Conservation (phyloP, 2,888 invertebrate species). For the Tachystola acroxantha region DNA sequence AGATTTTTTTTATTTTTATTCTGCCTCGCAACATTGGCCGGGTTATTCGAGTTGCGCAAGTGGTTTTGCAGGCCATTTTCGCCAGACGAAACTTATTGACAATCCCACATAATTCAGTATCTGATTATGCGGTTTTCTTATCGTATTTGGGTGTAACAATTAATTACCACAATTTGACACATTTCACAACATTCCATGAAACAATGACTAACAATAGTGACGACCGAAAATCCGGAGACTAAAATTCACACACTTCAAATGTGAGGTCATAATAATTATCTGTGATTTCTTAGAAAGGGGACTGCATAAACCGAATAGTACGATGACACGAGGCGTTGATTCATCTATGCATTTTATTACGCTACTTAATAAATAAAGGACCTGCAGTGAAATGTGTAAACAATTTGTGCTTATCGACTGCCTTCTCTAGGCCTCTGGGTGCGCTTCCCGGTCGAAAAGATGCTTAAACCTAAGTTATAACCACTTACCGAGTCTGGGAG, state of each 20-base stretch:
- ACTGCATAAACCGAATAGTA: slow-evolving; percentile 19
- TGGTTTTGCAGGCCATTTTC: too few species aligned
- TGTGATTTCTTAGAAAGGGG: slow-evolving; percentile 42
- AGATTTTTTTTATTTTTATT: too few species aligned
- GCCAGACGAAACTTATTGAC: too few species aligned
- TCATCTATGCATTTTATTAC: slow-evolving; percentile 16
- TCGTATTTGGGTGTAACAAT: not conserved
- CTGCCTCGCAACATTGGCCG: too few species aligned
- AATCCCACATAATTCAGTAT: too few species aligned
- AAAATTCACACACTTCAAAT: slow-evolving; percentile 22
- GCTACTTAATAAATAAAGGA: not conserved
- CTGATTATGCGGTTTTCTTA: not conserved
- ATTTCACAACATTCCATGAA: slow-evolving; percentile 21
- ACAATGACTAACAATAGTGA: not conserved
- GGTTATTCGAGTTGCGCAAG: too few species aligned
- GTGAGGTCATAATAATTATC: slow-evolving; percentile 38
- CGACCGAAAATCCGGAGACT: not conserved
- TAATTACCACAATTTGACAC: not conserved
- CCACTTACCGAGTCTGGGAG: too few species aligned
- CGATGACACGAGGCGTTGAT: slow-evolving; percentile 21
- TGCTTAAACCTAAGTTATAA: too few species aligned
- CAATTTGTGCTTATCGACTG: too few species aligned
- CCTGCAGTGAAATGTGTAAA: too few species aligned
- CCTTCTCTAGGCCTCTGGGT: too few species aligned
- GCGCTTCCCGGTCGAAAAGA: too few species aligned